phyloP scores from a whole-genome alignment of 2,113 vertebrate genomes.

The Scatophagus argus region DNA sequence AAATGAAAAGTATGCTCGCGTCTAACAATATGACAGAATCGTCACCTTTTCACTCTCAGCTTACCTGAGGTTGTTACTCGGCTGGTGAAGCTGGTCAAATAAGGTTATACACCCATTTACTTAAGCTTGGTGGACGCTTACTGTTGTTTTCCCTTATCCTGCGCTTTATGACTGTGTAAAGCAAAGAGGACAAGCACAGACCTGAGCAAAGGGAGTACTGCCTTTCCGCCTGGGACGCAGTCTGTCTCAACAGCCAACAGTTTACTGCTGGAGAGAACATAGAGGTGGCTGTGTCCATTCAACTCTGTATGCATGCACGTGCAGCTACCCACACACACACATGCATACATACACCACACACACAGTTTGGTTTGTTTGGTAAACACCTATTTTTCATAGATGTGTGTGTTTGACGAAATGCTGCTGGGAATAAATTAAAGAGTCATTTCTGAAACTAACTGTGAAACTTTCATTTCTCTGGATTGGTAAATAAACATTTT shows the following conservation, averaged over 20 bases:
- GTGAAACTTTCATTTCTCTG: conserved; percentile 37
- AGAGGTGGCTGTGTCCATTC: conserved; percentile 74
- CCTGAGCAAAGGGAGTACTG: conserved; percentile 69
- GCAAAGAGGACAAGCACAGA: conserved; percentile 59
- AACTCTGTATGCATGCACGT: conserved; percentile 69
- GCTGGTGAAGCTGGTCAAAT: conserved; percentile 22
- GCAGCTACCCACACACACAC: conserved; percentile 44
- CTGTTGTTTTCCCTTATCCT: conserved; percentile 45
- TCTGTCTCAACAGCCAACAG: conserved; percentile 62
- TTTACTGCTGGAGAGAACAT: conserved; percentile 69
- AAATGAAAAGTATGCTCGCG: conserved; percentile 16
- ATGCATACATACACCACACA: conserved; percentile 23
- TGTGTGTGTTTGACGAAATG: conserved; percentile 35
- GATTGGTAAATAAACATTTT: conserved; percentile 36
- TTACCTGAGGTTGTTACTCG: conserved; percentile 21
- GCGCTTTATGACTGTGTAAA: conserved; percentile 41
- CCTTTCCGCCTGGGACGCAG: conserved; percentile 62
- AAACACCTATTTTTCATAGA: conserved; percentile 61
- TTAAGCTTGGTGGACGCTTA: conserved; percentile 3
- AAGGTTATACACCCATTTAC: conserved; percentile 27
- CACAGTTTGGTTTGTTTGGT: conserved; percentile 46
- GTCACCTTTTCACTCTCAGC: conserved; percentile 25
- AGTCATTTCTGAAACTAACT: conserved; percentile 49
- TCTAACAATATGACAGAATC: conserved; percentile 12
- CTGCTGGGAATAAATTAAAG: conserved; percentile 50